Evolutionary conservation across 1,140 invertebrate species (phyloP).

Genomic region (Lordiphosa stackelbergi): DNA sequence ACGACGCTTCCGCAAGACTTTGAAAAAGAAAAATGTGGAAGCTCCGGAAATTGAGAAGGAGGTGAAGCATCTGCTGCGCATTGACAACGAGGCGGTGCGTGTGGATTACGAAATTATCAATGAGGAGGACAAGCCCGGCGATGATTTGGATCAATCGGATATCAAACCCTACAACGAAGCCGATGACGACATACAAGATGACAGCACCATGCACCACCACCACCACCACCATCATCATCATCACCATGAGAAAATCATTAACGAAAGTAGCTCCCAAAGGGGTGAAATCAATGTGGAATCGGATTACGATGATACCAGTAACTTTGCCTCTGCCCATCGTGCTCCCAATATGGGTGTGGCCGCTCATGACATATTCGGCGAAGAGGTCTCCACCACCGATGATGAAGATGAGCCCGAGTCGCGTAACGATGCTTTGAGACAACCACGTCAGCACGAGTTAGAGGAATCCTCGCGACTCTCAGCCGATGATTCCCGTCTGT

Average conservation of each 20-base stretch:
- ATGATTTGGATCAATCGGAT: constrained; percentile 71
- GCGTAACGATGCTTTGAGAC: constrained; percentile 78
- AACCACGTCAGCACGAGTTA: constrained; percentile 80
- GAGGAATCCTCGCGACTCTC: constrained; percentile 88
- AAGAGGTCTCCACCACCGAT: constrained; percentile 89
- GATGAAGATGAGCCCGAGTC: constrained; percentile 82
- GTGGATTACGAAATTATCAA: constrained; percentile 96
- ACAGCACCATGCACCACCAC: constrained; percentile 39
- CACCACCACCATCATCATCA: constrained; percentile 10
- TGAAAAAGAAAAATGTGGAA: constrained; percentile 98
- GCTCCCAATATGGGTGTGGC: constrained; percentile 77
- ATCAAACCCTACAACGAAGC: constrained; percentile 80
- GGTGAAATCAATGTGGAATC: constrained; percentile 76
- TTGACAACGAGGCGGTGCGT: constrained; percentile 93
- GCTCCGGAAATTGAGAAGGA: constrained; percentile 99
- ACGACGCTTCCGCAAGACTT: constrained; percentile 94
- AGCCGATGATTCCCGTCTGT: constrained; percentile 85
- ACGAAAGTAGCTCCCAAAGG: constrained; percentile 44
- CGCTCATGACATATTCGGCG: constrained; percentile 93
- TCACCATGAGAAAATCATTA: constrained; percentile 41
- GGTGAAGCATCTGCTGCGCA: constrained; percentile 91
- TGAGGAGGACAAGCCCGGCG: constrained; percentile 85
- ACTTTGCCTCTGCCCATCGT: constrained; percentile 58
- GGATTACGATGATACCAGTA: constrained; percentile 69
- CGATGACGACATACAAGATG: constrained; percentile 77